Evolutionary conservation across 2,113 vertebrate species (phyloP).

Genomic region (Myiozetetes cayanensis): DNA sequence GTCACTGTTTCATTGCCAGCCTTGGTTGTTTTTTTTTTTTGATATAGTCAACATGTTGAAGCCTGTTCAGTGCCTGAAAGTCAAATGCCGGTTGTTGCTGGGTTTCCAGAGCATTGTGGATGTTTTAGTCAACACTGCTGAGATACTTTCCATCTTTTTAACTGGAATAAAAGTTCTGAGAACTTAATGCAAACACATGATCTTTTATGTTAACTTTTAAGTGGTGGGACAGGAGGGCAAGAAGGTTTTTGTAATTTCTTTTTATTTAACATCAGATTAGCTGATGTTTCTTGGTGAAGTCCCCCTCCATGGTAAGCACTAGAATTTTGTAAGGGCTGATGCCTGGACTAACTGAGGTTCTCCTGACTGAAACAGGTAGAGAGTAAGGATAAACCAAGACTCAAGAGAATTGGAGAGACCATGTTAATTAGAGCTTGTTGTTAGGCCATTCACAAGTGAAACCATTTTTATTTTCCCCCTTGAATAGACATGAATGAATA

Average conservation of each 20-base stretch:
- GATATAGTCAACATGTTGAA: not conserved
- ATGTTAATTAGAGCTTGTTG: not conserved
- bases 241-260: not conserved
- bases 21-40: not conserved
- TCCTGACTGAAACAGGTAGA: not conserved
- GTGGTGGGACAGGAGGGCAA: not conserved
- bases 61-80: not conserved
- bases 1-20: not conserved
- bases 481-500: not conserved
- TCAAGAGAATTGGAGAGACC: not conserved
- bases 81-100: not conserved
- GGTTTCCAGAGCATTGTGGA: not conserved
- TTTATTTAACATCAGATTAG: not conserved
- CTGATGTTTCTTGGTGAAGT: not conserved
- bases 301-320: too few relatives aligned
- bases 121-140: not conserved
- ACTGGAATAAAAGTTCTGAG: not conserved
- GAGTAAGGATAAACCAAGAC: not conserved
- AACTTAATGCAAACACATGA: not conserved
- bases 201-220: not conserved
- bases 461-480: not conserved
- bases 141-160: not conserved
- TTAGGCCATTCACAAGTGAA: not conserved
- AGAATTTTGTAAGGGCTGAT: not conserved
- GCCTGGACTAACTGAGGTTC: not conserved